phyloP scores from a whole-genome alignment of 2,797 vertebrate genomes.

The Emydoidea blandingii region DNA sequence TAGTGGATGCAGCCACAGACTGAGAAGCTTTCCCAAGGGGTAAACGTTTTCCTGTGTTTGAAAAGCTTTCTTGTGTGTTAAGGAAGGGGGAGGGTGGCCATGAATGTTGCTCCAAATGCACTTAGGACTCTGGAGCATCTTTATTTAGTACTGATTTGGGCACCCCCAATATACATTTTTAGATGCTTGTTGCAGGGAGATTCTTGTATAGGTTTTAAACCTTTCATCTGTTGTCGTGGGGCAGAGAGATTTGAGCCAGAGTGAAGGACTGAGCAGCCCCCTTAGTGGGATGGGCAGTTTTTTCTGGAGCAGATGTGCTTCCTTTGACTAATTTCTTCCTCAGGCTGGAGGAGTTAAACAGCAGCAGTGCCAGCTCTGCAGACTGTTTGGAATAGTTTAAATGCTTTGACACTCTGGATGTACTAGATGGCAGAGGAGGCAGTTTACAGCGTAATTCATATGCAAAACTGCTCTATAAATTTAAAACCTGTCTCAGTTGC shows the following conservation, averaged over 20 bases:
- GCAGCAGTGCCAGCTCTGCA: constrained; percentile 79
- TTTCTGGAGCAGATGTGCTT: background rate
- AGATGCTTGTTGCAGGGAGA: background rate
- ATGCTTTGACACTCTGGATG: constrained; percentile 84
- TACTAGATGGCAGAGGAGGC: constrained; percentile 80
- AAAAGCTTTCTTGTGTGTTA: constrained; percentile 60
- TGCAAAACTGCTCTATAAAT: constrained; percentile 85
- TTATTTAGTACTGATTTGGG: constrained; percentile 21
- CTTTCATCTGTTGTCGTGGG: background rate
- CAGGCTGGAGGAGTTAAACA: constrained; percentile 74
- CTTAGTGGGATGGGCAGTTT: too few relatives aligned
- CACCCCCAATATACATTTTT: background rate
- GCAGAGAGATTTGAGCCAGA: background rate
- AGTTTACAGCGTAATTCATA: constrained; percentile 84
- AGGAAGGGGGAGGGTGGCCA: background rate
- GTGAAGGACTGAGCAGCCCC: background rate
- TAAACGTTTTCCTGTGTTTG: constrained; percentile 75
- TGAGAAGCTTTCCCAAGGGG: constrained; percentile 75
- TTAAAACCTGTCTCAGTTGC: constrained; percentile 80
- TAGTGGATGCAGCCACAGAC: constrained; percentile 70
- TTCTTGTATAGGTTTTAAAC: background rate
- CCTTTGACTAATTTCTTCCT: background rate
- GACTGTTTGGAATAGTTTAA: constrained; percentile 86
- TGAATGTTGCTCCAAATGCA: background rate
- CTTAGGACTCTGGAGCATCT: background rate